Conservation (phyloP, 2,888 invertebrate genomes). For the Galerucella calmariensis region DNA sequence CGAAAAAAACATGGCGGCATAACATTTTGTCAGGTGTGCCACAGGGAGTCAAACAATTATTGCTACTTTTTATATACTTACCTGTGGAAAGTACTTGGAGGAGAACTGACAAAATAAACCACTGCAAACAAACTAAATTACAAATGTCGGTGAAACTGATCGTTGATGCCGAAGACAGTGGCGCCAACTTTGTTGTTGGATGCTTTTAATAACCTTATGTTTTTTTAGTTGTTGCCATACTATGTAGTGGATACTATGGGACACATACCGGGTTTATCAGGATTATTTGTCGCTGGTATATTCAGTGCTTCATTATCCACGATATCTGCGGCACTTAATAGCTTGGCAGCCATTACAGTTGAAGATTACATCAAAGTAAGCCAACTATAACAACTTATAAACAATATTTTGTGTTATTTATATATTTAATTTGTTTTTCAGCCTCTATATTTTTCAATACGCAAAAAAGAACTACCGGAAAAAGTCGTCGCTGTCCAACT, state of each 20-base stretch:
- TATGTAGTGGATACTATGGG: slow-evolving; percentile 83
- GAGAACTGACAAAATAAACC: too few species aligned
- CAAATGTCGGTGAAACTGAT: too few species aligned
- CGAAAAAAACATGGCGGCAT: neutral
- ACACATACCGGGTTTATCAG: slow-evolving; percentile 81
- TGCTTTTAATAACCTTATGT: neutral
- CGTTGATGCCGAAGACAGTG: too few species aligned
- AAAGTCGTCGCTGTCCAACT: slow-evolving; percentile 68
- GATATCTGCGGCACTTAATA: slow-evolving; percentile 90
- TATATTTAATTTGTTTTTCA: slow-evolving; percentile 47
- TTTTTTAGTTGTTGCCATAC: slow-evolving; percentile 74
- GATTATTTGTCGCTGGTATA: slow-evolving; percentile 90
- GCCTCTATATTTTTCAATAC: slow-evolving; percentile 62
- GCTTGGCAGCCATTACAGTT: slow-evolving; percentile 88
- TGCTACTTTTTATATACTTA: too few species aligned
- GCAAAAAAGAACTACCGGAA: slow-evolving; percentile 61
- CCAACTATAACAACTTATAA: neutral
- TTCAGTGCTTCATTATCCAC: slow-evolving; percentile 93
- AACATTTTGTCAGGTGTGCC: too few species aligned
- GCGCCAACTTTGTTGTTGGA: too few species aligned
- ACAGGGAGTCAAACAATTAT: too few species aligned
- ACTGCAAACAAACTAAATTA: too few species aligned
- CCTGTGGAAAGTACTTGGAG: too few species aligned
- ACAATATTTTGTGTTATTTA: too few species aligned
- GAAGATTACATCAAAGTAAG: slow-evolving; percentile 82